Conservation (phyloP, 2,113 vertebrate species). For the Scalopus aquaticus region DNA sequence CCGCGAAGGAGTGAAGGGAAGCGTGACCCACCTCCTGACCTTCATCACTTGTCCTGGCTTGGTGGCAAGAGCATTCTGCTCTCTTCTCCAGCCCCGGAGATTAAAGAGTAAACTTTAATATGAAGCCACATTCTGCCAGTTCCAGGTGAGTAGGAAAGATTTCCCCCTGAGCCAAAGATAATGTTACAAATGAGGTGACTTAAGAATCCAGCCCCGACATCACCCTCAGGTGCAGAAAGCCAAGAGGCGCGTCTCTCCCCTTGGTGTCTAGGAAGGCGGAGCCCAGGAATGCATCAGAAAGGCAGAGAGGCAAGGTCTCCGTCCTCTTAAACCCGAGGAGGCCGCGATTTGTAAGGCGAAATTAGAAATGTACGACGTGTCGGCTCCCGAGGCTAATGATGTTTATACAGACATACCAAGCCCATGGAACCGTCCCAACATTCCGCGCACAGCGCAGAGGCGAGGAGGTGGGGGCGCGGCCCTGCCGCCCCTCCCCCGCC, state of each 20-base stretch:
- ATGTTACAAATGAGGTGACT: background rate
- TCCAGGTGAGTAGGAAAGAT: background rate
- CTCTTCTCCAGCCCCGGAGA: background rate
- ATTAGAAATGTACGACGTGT: slow-evolving; percentile 88
- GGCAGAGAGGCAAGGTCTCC: slow-evolving; percentile 49
- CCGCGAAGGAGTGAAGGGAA: too few relatives aligned
- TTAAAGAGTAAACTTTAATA: background rate
- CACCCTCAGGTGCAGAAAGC: background rate
- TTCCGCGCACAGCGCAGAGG: slow-evolving; percentile 75
- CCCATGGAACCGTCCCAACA: slow-evolving; percentile 84
- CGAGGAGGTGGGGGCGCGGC: slow-evolving; percentile 77
- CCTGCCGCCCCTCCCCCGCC: slow-evolving; percentile 83
- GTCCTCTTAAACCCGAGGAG: slow-evolving; percentile 58
- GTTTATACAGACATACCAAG: slow-evolving; percentile 93
- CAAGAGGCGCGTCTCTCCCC: background rate
- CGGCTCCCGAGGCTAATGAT: slow-evolving; percentile 86
- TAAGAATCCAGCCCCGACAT: background rate
- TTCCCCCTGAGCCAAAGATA: background rate
- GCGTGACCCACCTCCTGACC: background rate
- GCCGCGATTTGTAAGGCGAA: slow-evolving; percentile 84
- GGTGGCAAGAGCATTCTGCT: background rate
- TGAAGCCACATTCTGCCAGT: background rate
- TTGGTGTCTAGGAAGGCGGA: background rate
- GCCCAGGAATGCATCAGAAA: background rate
- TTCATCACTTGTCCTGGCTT: background rate